Base-by-base conservation (phyloP, 2,888 invertebrate genomes). In the Polyommatus iphigenia region DNA sequence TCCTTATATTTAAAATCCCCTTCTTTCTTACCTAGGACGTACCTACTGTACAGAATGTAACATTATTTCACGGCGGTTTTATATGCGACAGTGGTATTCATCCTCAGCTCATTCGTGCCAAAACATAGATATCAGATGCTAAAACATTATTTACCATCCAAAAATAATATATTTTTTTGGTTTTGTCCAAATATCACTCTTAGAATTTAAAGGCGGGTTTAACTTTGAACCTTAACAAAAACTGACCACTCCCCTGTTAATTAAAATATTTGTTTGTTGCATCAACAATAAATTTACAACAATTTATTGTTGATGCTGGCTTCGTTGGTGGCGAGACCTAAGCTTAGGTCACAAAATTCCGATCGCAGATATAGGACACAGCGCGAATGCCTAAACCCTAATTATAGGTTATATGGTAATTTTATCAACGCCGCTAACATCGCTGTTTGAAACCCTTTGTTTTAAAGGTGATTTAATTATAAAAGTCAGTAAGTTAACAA, bases 251-350 rank as follows among this genome's bases (percentile, higher is more conserved):
- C 72, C 46, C 76, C 80, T n/a, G 78, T 79, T 81, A 83, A 83
- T 83, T 83, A 83, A 83, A 83, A 83, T 83, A 81, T 80, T 82
- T 80, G 67, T 67, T 67, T 67, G 67, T 81, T 79, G 83, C 81
- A 81, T 79, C 79, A 13, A 46, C 81, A 79, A 83, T 84, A 84
- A 81, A 84, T 83, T 83, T 81, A 79, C 79, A 76, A 77, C 77
- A 81, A 84, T 84, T 84, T 84, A 84, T 84, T 75, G 80, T 29
- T 29, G 78, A 20, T 76, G 32, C 46, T 57, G 67, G 79, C 82
- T 20, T 80, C 80, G 82, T 79, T 80, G 83, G 83, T 81, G 82
- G 82, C 80, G 77, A 62, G 46, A 46, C 32, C 50, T 76, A 32
- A 41, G 77, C 76, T 46, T 76, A 77, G 41, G 50, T 62, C 73